Conservation (phyloP, 2,797 vertebrate species). For the Tamandua tetradactyla region DNA sequence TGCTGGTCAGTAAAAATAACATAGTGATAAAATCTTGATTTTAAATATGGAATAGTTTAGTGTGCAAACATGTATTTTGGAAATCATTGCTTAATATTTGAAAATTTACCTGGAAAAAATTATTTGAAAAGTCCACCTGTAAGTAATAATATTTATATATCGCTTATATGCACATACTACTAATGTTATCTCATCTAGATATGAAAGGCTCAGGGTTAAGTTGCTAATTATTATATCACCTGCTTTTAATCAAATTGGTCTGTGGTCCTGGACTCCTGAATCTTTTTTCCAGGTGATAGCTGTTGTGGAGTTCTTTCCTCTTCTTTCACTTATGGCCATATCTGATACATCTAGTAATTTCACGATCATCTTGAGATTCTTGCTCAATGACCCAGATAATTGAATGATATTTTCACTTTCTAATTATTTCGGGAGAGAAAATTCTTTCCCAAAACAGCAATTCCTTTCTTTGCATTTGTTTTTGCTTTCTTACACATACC, state of each 20-base stretch:
- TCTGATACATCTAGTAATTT: neutral
- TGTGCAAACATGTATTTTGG: neutral
- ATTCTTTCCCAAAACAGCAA: neutral
- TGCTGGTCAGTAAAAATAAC: slow-evolving; percentile 41
- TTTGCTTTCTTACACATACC: neutral
- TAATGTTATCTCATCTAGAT: neutral
- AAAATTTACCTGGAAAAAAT: slow-evolving; percentile 21
- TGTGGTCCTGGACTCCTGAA: neutral
- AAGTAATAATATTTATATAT: slow-evolving; percentile 16
- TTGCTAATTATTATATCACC: slow-evolving; percentile 19
- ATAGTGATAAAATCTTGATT: slow-evolving; percentile 28
- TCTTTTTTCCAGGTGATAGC: neutral
- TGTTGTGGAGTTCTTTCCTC: neutral
- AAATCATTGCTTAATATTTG: neutral
- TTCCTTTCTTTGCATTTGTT: neutral
- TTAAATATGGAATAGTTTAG: neutral
- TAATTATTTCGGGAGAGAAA: neutral
- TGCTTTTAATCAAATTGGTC: neutral
- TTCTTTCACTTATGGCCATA: neutral
- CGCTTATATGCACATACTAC: neutral
- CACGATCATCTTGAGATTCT: neutral
- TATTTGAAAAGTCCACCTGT: slow-evolving; percentile 8
- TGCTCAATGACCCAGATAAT: neutral
- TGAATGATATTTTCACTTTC: neutral
- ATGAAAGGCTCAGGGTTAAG: slow-evolving; percentile 6